A percentile compares a stretch with the other conserved stretches of the same genome.
phyloP scores from a whole-genome alignment of 2,797 vertebrate genomes.

The Simalia tracyae region DNA sequence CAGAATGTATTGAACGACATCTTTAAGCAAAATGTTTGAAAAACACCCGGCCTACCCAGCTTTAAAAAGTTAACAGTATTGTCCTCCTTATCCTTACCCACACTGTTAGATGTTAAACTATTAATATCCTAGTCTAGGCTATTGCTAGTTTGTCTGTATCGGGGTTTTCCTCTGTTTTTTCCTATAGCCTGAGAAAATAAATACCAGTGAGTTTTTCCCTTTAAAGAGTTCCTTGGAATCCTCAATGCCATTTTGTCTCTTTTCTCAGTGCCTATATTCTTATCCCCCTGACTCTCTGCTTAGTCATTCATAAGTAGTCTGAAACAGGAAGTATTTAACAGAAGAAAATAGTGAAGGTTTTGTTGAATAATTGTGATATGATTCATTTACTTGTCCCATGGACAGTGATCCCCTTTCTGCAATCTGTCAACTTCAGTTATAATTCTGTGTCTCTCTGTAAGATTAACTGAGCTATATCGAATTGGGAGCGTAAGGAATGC shows the following conservation, averaged over 20 bases:
- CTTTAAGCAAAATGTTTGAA: background rate
- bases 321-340: constrained; percentile 24
- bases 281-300: constrained; percentile 5
- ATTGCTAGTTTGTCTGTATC: background rate
- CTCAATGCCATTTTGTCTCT: constrained; percentile 11
- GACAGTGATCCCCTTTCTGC: constrained; percentile 12
- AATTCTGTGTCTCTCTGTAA: constrained; percentile 17
- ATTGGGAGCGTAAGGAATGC: constrained; percentile 26
- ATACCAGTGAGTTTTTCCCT: background rate
- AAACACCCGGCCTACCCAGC: background rate
- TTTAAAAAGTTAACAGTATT: background rate
- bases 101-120: background rate
- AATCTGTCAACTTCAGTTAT: constrained; percentile 16
- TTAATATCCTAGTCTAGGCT: background rate
- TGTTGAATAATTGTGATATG: constrained; percentile 31
- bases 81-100: background rate
- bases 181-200: background rate
- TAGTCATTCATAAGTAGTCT: constrained; percentile 24
- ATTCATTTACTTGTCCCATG: constrained; percentile 27
- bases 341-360: constrained; percentile 26
- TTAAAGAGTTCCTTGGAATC: background rate
- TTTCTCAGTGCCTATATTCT: constrained; percentile 8
- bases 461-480: constrained; percentile 20
- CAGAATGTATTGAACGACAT: background rate
- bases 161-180: background rate